These are phyloP conservation scores for Melanotaenia nigrans DNA, from an alignment of 2,797 vertebrate species.

Conservation along the genomic window DNA sequence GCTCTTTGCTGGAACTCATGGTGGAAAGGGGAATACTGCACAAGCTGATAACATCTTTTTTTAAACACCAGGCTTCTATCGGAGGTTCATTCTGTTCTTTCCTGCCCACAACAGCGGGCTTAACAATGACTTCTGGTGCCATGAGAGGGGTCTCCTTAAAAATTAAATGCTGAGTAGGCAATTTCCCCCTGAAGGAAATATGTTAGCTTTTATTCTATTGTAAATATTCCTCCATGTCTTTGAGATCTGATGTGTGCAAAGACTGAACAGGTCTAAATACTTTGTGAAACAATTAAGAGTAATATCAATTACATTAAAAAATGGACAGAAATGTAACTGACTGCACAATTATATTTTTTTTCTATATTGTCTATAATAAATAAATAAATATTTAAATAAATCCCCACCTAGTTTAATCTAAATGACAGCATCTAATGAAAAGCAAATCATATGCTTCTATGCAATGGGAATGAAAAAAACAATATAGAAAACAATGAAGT, in stretches of 20 bases:
- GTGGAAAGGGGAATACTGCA: neutral
- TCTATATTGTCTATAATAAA: neutral
- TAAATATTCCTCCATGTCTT: neutral
- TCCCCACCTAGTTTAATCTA: conserved; percentile 37
- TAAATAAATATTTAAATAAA: neutral
- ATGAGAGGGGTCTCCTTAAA: neutral
- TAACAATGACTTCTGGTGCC: neutral
- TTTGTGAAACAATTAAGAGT: conserved; percentile 3
- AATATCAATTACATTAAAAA: neutral
- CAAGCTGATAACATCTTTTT: no score
- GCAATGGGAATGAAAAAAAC: neutral
- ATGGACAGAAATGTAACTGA: neutral
- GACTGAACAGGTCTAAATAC: neutral
- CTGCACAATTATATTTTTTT: neutral
- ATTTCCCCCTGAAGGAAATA: neutral
- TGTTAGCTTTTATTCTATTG: neutral
- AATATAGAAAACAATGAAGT: neutral
- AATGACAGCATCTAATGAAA: conserved; percentile 8
- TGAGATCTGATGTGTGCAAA: neutral
- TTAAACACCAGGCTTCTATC: neutral
- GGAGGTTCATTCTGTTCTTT: neutral
- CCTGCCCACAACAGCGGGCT: neutral
- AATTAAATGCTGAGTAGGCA: neutral
- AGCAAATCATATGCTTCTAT: conserved; percentile 16
- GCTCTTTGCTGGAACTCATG: neutral